phyloP scores from a whole-genome alignment of 2,797 vertebrate species.

The Crocodylus rhombifer region DNA sequence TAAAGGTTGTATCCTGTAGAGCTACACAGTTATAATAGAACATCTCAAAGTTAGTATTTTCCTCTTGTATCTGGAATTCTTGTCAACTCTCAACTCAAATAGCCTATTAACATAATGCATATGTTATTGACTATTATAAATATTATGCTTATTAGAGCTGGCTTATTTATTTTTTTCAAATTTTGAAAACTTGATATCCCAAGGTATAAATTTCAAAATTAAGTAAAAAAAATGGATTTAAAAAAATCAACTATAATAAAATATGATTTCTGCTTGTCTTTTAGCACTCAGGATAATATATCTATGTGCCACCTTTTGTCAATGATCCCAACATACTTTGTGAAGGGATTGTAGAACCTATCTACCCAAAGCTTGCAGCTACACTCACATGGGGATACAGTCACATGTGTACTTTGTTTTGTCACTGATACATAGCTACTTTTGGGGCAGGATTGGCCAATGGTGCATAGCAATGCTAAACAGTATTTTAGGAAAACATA shows the following conservation, averaged over 20 bases:
- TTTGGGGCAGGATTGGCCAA: not conserved
- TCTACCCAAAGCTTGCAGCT: not conserved
- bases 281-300: not conserved
- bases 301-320: not conserved
- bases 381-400: not conserved
- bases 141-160: not conserved
- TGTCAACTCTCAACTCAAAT: not conserved
- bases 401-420: not conserved
- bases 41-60: not conserved
- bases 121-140: too few species aligned
- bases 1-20: not conserved
- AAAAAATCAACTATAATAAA: not conserved
- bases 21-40: not conserved
- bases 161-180: not conserved
- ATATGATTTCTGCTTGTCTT: not conserved
- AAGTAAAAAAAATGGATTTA: not conserved
- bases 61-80: slow-evolving; percentile 15
- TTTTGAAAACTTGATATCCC: not conserved
- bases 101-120: too few species aligned
- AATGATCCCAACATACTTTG: not conserved
- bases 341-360: not conserved
- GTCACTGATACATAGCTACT: not conserved
- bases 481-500: not conserved
- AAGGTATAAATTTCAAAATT: not conserved
- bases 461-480: not conserved